Percentiles rank a stretch among this genome's conserved stretches.
Conservation (phyloP, 35 echinoderm and acorn worm genomes). For the Chiridota heheva region DNA sequence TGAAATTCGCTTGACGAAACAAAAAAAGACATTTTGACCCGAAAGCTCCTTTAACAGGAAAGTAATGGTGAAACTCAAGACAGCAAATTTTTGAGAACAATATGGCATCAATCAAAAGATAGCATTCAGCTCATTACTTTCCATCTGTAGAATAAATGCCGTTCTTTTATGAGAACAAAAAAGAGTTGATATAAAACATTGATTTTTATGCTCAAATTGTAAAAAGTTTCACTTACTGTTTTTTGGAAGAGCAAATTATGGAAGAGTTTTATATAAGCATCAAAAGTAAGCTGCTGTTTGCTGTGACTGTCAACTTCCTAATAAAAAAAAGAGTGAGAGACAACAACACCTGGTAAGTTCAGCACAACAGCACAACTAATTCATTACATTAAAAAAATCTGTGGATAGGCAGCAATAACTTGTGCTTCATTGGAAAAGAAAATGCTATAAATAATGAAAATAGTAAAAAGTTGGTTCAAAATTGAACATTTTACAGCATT, state of each 20-base stretch:
- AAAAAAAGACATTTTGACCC: too few relatives aligned
- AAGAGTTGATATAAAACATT: neutral
- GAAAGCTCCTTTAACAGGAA: too few relatives aligned
- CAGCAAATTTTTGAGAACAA: too few relatives aligned
- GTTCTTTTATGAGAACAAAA: too few relatives aligned
- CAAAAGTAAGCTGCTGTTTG: slow-evolving; percentile 7
- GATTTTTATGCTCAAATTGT: neutral
- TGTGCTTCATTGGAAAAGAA: neutral
- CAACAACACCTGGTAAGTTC: neutral
- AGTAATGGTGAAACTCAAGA: too few relatives aligned
- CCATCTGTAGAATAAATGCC: too few relatives aligned
- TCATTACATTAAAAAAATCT: neutral
- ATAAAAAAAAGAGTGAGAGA: neutral
- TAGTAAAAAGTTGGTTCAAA: too few relatives aligned
- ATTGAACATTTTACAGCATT: too few relatives aligned
- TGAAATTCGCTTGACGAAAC: too few relatives aligned
- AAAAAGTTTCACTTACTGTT: too few relatives aligned
- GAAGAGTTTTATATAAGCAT: slow-evolving; percentile 34
- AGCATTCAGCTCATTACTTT: too few relatives aligned
- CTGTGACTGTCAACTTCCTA: slow-evolving; percentile 8
- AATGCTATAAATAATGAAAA: neutral
- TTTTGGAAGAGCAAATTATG: slow-evolving; percentile 29
- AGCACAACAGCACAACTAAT: neutral
- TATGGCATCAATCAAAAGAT: too few relatives aligned
- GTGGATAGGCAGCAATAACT: neutral